A percentile compares a stretch with the other conserved stretches of the same genome.
phyloP scores from a whole-genome alignment of 1,140 invertebrate species.

The Drosophila santomea region DNA sequence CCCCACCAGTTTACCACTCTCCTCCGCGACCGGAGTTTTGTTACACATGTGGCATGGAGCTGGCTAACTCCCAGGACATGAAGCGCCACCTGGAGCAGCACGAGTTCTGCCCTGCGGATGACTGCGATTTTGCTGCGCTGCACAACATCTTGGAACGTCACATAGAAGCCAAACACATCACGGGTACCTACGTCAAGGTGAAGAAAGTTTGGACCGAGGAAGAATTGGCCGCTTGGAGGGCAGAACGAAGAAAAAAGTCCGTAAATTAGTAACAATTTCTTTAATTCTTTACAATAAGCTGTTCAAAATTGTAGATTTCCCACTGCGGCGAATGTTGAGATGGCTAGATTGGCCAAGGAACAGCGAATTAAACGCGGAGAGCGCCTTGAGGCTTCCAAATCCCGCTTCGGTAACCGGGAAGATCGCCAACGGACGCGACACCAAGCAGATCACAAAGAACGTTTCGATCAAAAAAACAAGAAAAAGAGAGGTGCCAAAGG shows the following conservation, averaged over 20 bases:
- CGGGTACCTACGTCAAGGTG: constrained; percentile 91
- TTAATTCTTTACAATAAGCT: neutral
- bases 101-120: constrained; percentile 90
- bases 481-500: neutral
- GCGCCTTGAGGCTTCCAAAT: constrained; percentile 86
- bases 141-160: constrained; percentile 92
- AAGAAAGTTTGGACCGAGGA: constrained; percentile 90
- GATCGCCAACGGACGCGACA: constrained; percentile 58
- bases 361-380: constrained; percentile 90
- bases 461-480: constrained; percentile 7
- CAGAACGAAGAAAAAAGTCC: constrained; percentile 89
- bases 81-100: constrained; percentile 89
- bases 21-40: constrained; percentile 86
- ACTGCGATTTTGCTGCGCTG: constrained; percentile 92
- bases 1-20: constrained; percentile 36
- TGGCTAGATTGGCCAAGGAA: constrained; percentile 87
- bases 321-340: constrained; percentile 89
- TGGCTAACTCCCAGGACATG: constrained; percentile 87
- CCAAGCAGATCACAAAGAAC: constrained; percentile 3
- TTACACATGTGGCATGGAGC: constrained; percentile 91
- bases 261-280: neutral
- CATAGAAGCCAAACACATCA: constrained; percentile 91
- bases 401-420: constrained; percentile 83
- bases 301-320: constrained; percentile 86
- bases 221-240: constrained; percentile 93